Evolutionary conservation across 2,888 invertebrate species (phyloP).

Genomic region (Microchrysa polita): DNA sequence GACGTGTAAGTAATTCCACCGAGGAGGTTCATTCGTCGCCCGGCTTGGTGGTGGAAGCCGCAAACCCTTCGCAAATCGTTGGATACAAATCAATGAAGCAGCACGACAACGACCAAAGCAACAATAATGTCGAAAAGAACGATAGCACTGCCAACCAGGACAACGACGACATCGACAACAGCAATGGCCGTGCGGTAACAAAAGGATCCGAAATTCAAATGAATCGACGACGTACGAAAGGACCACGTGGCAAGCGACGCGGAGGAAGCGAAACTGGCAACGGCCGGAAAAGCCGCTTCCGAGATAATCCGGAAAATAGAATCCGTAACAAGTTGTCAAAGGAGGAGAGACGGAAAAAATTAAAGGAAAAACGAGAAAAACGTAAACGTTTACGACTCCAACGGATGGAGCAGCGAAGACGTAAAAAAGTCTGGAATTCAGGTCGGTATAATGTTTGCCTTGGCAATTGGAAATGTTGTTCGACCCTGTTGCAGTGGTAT

Average conservation of each 20-base stretch:
- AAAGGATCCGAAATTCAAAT: constrained; percentile 38
- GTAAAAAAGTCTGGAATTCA: constrained; percentile 35
- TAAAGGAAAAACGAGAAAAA: constrained; percentile 47
- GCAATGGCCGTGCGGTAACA: not conserved
- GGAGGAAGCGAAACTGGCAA: not conserved
- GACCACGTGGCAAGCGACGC: constrained; percentile 24
- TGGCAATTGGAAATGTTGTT: constrained; percentile 16
- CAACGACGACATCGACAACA: not conserved
- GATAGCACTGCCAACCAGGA: too few relatives aligned
- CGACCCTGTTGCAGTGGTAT: not conserved
- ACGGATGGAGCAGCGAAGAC: constrained; percentile 41
- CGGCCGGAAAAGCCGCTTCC: constrained; percentile 25
- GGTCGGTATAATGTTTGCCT: constrained; percentile 29
- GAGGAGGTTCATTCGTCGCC: not conserved
- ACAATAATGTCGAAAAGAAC: not conserved
- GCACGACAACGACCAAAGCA: not conserved
- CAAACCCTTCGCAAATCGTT: constrained; percentile 32
- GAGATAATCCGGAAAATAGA: constrained; percentile 38
- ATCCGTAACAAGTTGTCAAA: constrained; percentile 37
- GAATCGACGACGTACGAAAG: constrained; percentile 27
- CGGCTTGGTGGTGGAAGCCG: constrained; percentile 16
- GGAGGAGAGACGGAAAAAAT: constrained; percentile 47
- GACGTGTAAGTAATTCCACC: not conserved
- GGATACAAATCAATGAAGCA: constrained; percentile 33
- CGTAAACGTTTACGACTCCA: constrained; percentile 45